Base-by-base conservation (phyloP, 2,113 vertebrate species). In the Toxotes chatareus region DNA sequence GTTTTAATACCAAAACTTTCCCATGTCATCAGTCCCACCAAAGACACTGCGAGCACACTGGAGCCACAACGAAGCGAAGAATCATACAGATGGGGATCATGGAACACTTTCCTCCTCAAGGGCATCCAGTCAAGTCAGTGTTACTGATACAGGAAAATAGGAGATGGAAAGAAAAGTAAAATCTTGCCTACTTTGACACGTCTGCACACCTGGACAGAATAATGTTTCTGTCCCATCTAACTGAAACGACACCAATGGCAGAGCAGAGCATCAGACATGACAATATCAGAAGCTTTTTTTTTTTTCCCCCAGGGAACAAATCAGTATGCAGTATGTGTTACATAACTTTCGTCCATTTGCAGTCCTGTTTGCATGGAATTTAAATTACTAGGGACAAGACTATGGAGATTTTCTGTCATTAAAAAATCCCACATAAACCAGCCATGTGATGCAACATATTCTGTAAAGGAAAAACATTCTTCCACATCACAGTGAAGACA, bases 391-490 rank as follows among this genome's bases (percentile, higher is more conserved):
- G 59, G 74, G 57, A 73, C 57, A 36, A 44, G 49, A 67, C 34
- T 55, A 60, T 53, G 40, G 72, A 81, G 55, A 46, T 36, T 75
- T 47, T 51, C 38, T 17, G 31, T 82, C 59, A 75, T 73, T 78
- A 36, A 1, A 73, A 47, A 74, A 65, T 55, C 73, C 80, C 13
- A 1, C 47, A 70, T 60, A 23, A 75, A 82, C 55, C 59, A 56
- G 53, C 4, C 0, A 21, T 36, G 51, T 61, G 70, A 90, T 72
- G 65, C 53, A 79, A 79, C 5, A 4, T 16, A 7, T 16, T 59
- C 79, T 68, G 73, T 55, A 32, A 80, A 57, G 53, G 88, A 67
- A 84, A 81, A 82, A 7, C 12, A 1, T 17, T 84, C 74, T 27
- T 74, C 63, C 59, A 31, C 63, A 49, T 47, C 31, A 32, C 31